Evolutionary conservation across 2,888 invertebrate genomes (phyloP), one percentile per base, ranked within the genome.

Genomic region (Leptopterna dolabrata): DNA sequence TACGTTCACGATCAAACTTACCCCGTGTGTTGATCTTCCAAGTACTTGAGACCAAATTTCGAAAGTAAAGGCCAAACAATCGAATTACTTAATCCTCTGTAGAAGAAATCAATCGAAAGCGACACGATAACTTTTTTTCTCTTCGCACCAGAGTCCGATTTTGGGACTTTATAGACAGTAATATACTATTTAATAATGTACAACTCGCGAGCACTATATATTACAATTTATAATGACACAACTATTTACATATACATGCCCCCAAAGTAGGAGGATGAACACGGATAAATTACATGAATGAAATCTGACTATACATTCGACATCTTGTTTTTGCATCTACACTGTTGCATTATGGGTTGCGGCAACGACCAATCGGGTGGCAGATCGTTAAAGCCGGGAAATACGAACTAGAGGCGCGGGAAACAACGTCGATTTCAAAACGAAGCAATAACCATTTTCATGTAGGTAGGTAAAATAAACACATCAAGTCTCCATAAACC

Each of bases 261-360:
- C 90, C 90, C 89, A 89, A 87, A 86, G 87, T 87, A 88, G 89
- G 90, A 89, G 89, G 90, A 88, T 88, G 89, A 89, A 88, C 89
- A 88, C 88, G 88, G 89, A 89, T 89, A 89, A 90, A 90, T 90
- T 90, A 90, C 90, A 90, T 90, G 89, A 89, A 90, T 90, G 89
- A 89, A 89, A 88, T 89, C 89, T 86, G 88, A 88, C 90, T 89
- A 89, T 89, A 90, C 89, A 89, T 88, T 88, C 89, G 90, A 90
- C 90, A 90, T 90, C 89, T 90, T 90, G 89, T 81, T 89, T 89
- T 88, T 71, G 76, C 45, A 63, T 36, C 41, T 71, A 43, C 47
- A 51, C 55, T 73, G 71, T 27, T 85, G 85, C 85, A 85, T 71
- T 45, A 85, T 85, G 85, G 85, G 85, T 73, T 27, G 45, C 73